Percentiles rank a stretch among this genome's conserved stretches.
phyloP scores from a whole-genome alignment of 2,113 vertebrate genomes.

The Neogale vison region DNA sequence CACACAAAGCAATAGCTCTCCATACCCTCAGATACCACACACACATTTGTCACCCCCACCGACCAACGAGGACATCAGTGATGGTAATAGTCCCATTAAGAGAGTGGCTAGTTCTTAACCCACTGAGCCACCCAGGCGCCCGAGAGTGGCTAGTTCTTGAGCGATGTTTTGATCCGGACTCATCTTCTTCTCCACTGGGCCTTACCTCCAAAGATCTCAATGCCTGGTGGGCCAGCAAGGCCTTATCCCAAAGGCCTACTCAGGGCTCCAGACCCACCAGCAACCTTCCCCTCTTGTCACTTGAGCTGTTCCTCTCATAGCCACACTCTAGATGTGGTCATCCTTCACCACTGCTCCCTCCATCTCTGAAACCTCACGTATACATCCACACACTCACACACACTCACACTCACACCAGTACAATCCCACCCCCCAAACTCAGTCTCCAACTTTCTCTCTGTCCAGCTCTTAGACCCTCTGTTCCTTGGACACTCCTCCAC shows the following conservation, averaged over 20 bases:
- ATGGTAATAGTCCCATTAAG: not conserved
- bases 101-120: not conserved
- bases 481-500: not conserved
- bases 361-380: not conserved
- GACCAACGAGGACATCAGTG: not conserved
- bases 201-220: not conserved
- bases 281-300: not conserved
- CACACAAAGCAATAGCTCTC: not conserved
- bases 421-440: not conserved
- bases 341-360: not conserved
- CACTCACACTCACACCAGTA: not conserved
- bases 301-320: not conserved
- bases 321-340: not conserved
- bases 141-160: not conserved
- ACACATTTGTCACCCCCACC: not conserved
- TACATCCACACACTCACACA: not conserved
- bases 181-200: not conserved
- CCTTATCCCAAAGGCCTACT: not conserved
- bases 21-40: not conserved
- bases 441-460: not conserved
- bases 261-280: not conserved
- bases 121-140: too few relatives aligned
- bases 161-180: too few relatives aligned
- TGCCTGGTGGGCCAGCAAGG: not conserved
- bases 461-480: not conserved